Conservation (phyloP, 2,888 invertebrate species). For the Ophraella communa region DNA sequence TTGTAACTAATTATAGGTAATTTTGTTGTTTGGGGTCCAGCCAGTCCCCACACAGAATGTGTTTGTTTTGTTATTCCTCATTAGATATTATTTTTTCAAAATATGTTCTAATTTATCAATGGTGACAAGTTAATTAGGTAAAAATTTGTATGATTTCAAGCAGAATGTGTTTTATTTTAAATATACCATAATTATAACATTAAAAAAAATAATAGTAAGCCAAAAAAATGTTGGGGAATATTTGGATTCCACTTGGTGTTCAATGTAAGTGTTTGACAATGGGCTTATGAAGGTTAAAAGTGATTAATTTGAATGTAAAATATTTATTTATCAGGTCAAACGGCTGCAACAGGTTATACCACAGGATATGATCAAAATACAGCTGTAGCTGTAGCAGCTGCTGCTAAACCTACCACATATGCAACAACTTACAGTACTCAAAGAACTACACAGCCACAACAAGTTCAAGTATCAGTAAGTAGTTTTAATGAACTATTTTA, state of each 20-base stretch:
- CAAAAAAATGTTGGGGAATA: background rate
- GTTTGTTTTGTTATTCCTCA: too few species aligned
- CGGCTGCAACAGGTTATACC: conserved; percentile 70
- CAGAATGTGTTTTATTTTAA: background rate
- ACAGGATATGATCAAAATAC: conserved; percentile 67
- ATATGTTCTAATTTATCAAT: background rate
- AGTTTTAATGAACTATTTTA: background rate
- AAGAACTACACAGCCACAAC: conserved; percentile 57
- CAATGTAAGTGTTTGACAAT: background rate
- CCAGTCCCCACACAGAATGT: too few species aligned
- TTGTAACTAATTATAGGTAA: too few species aligned
- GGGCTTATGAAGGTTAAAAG: conserved; percentile 44
- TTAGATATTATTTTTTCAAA: too few species aligned
- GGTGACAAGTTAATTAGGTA: background rate
- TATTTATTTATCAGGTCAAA: conserved; percentile 67
- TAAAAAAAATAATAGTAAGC: background rate
- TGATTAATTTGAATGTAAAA: conserved; percentile 9
- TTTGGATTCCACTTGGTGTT: too few species aligned
- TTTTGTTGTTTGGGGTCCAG: too few species aligned
- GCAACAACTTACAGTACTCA: conserved; percentile 73
- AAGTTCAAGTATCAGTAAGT: conserved; percentile 57
- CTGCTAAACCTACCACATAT: conserved; percentile 72
- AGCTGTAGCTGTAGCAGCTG: conserved; percentile 61
- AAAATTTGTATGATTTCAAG: too few species aligned
- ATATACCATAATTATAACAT: background rate